Evolutionary conservation across 1,140 invertebrate species (phyloP), one percentile per base, ranked within the genome.

Genomic region (Zaprionus nigranus): DNA sequence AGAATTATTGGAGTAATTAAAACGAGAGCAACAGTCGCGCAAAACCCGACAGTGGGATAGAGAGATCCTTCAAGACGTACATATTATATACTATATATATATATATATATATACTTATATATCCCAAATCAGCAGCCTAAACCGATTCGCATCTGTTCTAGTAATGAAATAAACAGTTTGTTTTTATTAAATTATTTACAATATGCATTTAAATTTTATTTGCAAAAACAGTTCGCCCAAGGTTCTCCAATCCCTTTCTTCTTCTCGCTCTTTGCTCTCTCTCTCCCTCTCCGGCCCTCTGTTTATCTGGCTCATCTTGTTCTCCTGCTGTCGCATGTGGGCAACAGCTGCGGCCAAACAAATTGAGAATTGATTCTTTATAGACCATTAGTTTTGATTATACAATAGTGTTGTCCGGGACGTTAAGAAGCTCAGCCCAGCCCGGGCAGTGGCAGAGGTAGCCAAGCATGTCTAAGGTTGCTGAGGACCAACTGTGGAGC

Each of bases 291-390:
- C 26, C 9, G 9, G 11, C 30, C 9, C 2, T 34, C 30, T 11
- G 9, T 34, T 34, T 34, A 34, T 34, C 30, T 11, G 30, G 11
- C 46, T 17, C 53, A 63, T 75, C 63, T 61, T 62, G 64, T 22
- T 51, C 11, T 20, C 57, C 53, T 64, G 43, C 73, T 70, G 72
- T 86, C 71, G 79, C 70, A 62, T 65, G n/a, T 66, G 73, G 72
- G 64, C 73, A 84, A 69, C 85, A 90, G 86, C 87, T 90, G 86
- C 34, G 60, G 79, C 86, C 83, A 91, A 91, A 87, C 90, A 91
- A 91, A 91, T 91, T 91, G 90, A 78, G 87, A 91, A 91, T 91
- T 91, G 90, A 91, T 91, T 91, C 90, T 91, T 91, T 91, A 91
- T 91, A 91, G 90, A 90, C 90, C 90, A 91, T 91, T 91, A 91